A percentile compares a stretch with the other conserved stretches of the same genome.
Conservation (phyloP, 2,113 vertebrate species). For the Rostratula benghalensis region DNA sequence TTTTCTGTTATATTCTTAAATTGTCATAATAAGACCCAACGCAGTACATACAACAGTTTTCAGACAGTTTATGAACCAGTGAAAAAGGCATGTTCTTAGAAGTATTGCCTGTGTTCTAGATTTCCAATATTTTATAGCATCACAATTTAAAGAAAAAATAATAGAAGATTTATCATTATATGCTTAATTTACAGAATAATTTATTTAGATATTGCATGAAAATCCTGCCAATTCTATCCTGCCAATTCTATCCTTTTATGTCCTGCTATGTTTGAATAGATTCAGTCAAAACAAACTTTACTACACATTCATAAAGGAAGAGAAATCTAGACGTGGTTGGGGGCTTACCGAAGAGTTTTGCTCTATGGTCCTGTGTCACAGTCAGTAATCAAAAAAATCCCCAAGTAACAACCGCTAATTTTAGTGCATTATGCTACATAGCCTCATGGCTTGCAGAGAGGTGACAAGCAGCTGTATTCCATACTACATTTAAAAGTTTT, state of each 20-base stretch:
- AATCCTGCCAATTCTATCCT: background rate
- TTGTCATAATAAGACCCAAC: background rate
- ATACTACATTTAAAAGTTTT: background rate
- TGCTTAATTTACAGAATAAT: background rate
- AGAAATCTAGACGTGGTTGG: background rate
- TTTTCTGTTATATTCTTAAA: background rate
- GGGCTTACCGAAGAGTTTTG: background rate
- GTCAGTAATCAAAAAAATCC: background rate
- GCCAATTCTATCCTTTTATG: background rate
- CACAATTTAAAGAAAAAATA: background rate
- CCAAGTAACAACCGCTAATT: background rate
- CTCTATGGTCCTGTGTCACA: background rate
- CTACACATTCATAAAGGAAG: background rate
- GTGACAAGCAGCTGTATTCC: background rate
- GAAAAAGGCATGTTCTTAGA: background rate
- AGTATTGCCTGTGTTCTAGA: background rate
- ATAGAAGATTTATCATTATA: background rate
- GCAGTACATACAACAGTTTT: background rate
- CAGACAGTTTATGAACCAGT: background rate
- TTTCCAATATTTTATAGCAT: background rate
- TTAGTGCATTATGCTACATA: background rate
- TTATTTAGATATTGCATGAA: background rate
- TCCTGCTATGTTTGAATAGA: background rate
- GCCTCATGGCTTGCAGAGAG: background rate
- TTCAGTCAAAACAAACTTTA: background rate